These are phyloP conservation scores for Anisognathus igniventris DNA, from an alignment of 2,797 vertebrate species.

Conservation along the genomic window DNA sequence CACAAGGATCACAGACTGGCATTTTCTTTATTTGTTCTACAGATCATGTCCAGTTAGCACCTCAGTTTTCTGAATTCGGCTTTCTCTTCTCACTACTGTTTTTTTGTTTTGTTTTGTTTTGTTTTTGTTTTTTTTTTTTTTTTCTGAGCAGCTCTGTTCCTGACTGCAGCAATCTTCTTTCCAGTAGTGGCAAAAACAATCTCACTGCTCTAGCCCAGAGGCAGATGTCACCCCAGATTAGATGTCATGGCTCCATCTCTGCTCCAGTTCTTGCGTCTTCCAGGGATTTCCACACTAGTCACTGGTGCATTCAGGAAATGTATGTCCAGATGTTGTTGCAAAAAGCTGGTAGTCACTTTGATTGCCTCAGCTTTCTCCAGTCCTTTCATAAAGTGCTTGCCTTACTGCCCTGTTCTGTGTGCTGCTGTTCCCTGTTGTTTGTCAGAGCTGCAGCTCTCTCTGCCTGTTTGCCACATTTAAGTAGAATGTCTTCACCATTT, in stretches of 20 bases:
- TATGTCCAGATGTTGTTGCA: neutral
- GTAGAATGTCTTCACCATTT: neutral
- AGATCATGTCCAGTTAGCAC: neutral
- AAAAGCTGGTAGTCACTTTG: neutral
- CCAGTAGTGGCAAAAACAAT: neutral
- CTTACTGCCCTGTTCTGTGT: neutral
- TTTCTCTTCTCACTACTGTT: neutral
- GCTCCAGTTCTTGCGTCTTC: neutral
- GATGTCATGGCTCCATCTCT: neutral
- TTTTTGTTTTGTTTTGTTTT: too few species aligned
- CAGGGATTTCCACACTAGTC: neutral
- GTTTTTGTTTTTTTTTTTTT: neutral
- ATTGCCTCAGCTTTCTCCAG: neutral
- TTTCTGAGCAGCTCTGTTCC: neutral
- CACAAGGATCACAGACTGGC: neutral
- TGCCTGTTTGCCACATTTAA: neutral
- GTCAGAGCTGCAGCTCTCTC: neutral
- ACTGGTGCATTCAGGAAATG: neutral
- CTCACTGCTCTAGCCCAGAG: neutral
- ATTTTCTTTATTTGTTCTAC: neutral
- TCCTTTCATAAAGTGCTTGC: neutral
- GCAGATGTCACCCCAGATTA: neutral
- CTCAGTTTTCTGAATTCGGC: neutral
- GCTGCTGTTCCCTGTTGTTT: neutral
- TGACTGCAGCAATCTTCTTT: neutral